Conservation (phyloP, 2,113 vertebrate species). For the Rhegmatorhina hoffmannsi region DNA sequence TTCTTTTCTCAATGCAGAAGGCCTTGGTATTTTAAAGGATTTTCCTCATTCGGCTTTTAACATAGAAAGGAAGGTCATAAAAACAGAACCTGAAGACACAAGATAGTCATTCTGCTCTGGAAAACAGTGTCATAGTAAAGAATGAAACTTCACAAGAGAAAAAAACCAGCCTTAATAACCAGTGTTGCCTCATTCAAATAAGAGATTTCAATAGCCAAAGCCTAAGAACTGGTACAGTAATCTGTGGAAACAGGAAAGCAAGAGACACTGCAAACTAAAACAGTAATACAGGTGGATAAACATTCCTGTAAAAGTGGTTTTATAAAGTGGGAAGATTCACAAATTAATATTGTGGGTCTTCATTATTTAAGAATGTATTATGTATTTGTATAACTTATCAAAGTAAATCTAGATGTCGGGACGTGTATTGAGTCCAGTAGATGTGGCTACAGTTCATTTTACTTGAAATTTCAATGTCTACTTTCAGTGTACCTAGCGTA, state of each 20-base stretch:
- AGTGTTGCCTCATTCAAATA: slow-evolving; percentile 91
- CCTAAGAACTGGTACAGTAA: slow-evolving; percentile 75
- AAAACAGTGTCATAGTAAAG: slow-evolving; percentile 77
- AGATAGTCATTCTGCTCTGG: slow-evolving; percentile 87
- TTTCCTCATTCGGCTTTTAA: slow-evolving; percentile 85
- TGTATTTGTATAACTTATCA: slow-evolving; percentile 82
- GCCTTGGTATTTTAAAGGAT: slow-evolving; percentile 86
- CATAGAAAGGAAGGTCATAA: slow-evolving; percentile 90
- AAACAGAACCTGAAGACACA: slow-evolving; percentile 95
- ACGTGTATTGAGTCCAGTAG: slow-evolving; percentile 74
- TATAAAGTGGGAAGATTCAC: slow-evolving; percentile 70
- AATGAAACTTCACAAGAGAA: slow-evolving; percentile 84
- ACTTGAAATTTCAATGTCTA: slow-evolving; percentile 83
- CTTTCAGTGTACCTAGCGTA: slow-evolving; percentile 75
- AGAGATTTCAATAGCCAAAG: slow-evolving; percentile 89
- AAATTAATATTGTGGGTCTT: slow-evolving; percentile 79
- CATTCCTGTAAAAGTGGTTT: slow-evolving; percentile 73
- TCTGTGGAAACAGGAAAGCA: slow-evolving; percentile 64
- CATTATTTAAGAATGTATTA: slow-evolving; percentile 87
- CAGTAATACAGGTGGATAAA: slow-evolving; percentile 70
- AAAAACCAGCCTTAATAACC: slow-evolving; percentile 95
- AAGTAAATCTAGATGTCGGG: slow-evolving; percentile 76
- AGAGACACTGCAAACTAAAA: slow-evolving; percentile 70
- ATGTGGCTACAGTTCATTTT: slow-evolving; percentile 80
- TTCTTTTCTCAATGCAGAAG: slow-evolving; percentile 76